phyloP scores from a whole-genome alignment of 2,888 invertebrate species.

The Erannis defoliaria region DNA sequence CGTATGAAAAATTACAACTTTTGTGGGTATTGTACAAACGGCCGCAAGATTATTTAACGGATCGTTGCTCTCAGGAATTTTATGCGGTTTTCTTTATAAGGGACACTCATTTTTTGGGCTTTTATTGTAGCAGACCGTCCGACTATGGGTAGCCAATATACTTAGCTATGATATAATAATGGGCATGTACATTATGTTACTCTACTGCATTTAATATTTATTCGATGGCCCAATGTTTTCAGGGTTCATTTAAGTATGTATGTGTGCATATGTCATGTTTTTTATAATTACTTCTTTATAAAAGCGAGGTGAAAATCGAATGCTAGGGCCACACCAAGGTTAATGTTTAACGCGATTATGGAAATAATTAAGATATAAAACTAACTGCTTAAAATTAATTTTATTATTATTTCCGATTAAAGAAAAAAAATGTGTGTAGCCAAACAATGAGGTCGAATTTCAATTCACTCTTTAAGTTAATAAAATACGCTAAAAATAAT shows the following conservation, averaged over 20 bases:
- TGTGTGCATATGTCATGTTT: background rate
- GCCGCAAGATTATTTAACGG: conserved; percentile 64
- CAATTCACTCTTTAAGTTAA: too few species aligned
- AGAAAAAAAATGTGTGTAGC: too few species aligned
- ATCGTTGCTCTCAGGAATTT: conserved; percentile 58
- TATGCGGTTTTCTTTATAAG: conserved; percentile 52
- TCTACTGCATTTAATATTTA: background rate
- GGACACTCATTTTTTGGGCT: conserved; percentile 37
- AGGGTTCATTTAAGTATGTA: too few species aligned
- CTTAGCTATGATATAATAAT: background rate
- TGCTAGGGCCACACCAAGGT: too few species aligned
- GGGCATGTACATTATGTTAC: conserved; percentile 5
- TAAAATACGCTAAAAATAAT: background rate
- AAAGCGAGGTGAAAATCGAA: too few species aligned
- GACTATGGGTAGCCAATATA: conserved; percentile 25
- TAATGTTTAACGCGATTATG: too few species aligned
- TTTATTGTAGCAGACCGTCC: conserved; percentile 37
- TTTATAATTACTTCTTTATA: too few species aligned
- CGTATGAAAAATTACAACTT: conserved; percentile 51
- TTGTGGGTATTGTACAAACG: conserved; percentile 56
- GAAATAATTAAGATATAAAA: too few species aligned
- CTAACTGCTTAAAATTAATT: too few species aligned
- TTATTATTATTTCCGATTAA: too few species aligned
- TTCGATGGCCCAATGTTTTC: too few species aligned
- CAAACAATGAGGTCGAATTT: too few species aligned